Base-by-base conservation (phyloP, 92 coral and sea anemone species). In the Heteractis magnifica region DNA sequence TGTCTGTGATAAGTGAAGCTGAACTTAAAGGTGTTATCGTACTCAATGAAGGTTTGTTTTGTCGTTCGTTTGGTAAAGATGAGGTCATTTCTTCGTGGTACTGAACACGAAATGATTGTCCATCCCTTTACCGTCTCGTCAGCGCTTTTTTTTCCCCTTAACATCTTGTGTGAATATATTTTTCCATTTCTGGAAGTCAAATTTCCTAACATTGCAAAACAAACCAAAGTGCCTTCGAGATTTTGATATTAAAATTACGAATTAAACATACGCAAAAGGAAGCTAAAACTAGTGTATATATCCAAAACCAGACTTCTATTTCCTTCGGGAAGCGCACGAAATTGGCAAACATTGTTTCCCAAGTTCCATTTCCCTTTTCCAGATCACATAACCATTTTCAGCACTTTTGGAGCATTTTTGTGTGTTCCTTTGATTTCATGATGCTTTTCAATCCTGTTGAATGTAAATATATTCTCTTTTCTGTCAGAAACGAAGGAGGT, bases 401-500 rank as follows among this genome's bases (percentile, higher is more conserved):
- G 20, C 44, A 0, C 58, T 13, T 76, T 16, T 49, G 2, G 12
- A 10, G 19, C 6, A 20, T 16, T 15, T 70, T 23, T 81, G 4
- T 48, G 13, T 44, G 18, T 68, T 11, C 13, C 83, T 15, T 76
- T 74, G 59, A 76, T 41, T 60, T 44, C 34, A 60, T 12, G 52
- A 48, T 14, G 10, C 74, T 48, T 6, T 79, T 41, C 60, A 60
- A 10, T 44, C 18, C 49, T 21, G 72, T 49, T 51, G 58, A n/a
- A 79, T 21, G 74, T 19, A 81, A 81, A 81, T 81, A 6, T 79
- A 81, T 81, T 81, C 77, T 50, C 71, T 5, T 70, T 19, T 14
- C 14, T 70, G 55, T 70, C 78, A 81, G 84, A 81, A 81, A 49
- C 11, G 77, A 52, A 84, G 62, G 8, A 65, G 79, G 78, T 86